Evolutionary conservation across 2,113 vertebrate genomes (phyloP).

Genomic region (Galemys pyrenaicus): DNA sequence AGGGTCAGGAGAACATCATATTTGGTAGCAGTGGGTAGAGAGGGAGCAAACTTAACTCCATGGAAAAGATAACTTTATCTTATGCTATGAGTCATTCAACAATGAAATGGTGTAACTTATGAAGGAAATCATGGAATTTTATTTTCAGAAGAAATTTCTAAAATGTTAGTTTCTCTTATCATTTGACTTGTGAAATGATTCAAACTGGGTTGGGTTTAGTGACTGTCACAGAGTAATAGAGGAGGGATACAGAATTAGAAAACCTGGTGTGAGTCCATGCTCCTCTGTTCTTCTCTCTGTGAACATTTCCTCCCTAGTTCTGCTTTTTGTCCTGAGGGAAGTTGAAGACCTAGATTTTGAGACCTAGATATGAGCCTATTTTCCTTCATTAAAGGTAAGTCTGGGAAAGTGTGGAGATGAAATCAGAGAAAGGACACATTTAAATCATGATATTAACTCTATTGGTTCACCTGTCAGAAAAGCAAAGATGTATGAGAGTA

Average conservation of each 20-base stretch:
- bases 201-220: background rate
- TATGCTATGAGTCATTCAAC: background rate
- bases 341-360: background rate
- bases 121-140: background rate
- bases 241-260: background rate
- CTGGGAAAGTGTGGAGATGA: background rate
- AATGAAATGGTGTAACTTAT: background rate
- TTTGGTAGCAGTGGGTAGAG: background rate
- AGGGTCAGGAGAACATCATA: background rate
- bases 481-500: background rate
- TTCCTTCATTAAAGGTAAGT: background rate
- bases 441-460: constrained; percentile 24
- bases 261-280: rapidly evolving
- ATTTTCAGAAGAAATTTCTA: background rate
- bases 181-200: background rate
- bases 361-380: background rate
- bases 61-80: background rate
- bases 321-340: background rate
- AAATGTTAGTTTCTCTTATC: background rate
- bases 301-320: background rate
- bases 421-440: background rate
- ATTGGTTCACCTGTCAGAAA: background rate
- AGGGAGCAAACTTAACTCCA: background rate
- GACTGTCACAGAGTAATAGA: background rate
- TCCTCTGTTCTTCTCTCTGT: background rate